A percentile compares a stretch with the other conserved stretches of the same genome.
These are phyloP conservation scores for Callopanchax toddi DNA, from an alignment of 2,113 vertebrate genomes.

Conservation along the genomic window DNA sequence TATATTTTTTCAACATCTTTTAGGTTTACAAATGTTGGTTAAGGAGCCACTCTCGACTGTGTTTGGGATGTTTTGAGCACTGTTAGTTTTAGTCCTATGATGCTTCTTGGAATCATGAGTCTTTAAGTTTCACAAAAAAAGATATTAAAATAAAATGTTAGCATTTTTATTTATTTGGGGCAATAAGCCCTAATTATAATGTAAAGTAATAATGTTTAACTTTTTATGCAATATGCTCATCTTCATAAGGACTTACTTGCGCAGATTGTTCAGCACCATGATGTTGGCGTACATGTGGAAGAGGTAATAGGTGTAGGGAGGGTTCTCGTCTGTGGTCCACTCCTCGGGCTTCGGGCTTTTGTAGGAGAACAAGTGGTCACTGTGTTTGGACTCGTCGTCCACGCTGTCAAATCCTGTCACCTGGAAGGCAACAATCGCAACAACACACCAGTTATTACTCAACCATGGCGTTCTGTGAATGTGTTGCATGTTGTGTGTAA, in stretches of 20 bases:
- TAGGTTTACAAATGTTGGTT: too few relatives aligned
- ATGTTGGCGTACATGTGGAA: slow-evolving; percentile 99
- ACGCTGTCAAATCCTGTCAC: slow-evolving; percentile 98
- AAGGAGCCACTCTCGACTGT: too few relatives aligned
- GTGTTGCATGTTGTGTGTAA: not conserved
- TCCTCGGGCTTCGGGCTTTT: slow-evolving; percentile 92
- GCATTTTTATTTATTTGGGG: too few relatives aligned
- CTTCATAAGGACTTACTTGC: slow-evolving; percentile 82
- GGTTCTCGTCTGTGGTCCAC: slow-evolving; percentile 92
- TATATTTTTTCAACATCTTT: too few relatives aligned
- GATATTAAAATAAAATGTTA: too few relatives aligned
- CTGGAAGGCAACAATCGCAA: slow-evolving; percentile 67
- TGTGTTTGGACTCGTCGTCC: slow-evolving; percentile 98
- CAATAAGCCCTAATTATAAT: too few relatives aligned
- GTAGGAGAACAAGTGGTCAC: slow-evolving; percentile 94
- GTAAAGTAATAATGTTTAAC: too few relatives aligned
- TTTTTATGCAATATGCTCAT: too few relatives aligned
- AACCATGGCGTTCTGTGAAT: not conserved
- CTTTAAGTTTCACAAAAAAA: too few relatives aligned
- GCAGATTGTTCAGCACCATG: slow-evolving; percentile 98
- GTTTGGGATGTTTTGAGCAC: too few relatives aligned
- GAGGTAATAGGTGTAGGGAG: slow-evolving; percentile 96
- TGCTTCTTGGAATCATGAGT: too few relatives aligned
- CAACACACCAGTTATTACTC: not conserved
- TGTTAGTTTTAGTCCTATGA: too few relatives aligned